Evolutionary conservation across 2,888 invertebrate genomes (phyloP).

Genomic region (Lithophane socia): DNA sequence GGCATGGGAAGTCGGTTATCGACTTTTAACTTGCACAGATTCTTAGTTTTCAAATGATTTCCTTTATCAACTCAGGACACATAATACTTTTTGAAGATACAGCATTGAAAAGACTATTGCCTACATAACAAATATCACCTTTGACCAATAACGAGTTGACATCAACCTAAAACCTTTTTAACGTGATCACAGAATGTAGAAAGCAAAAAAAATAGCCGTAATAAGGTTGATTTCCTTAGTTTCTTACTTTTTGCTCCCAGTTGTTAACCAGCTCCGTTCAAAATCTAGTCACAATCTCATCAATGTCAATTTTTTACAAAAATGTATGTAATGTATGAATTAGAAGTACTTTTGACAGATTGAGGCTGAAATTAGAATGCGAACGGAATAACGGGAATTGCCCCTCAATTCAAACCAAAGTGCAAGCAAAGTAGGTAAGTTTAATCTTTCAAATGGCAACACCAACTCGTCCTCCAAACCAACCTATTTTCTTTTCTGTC

Average conservation of each 20-base stretch:
- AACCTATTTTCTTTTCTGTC: slow-evolving; percentile 56
- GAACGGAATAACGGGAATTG: no score
- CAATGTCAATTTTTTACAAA: background rate
- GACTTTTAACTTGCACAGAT: no score
- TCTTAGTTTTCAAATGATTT: background rate
- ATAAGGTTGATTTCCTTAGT: background rate
- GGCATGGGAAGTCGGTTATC: no score
- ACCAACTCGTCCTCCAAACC: slow-evolving; percentile 57
- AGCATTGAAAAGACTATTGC: background rate
- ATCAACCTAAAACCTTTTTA: no score
- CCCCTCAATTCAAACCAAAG: background rate
- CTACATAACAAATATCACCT: no score
- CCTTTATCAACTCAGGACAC: no score
- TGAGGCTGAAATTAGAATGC: background rate
- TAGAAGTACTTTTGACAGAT: no score
- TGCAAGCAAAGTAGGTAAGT: slow-evolving; percentile 22
- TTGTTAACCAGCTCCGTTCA: background rate
- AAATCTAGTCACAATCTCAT: background rate
- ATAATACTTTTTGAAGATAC: background rate
- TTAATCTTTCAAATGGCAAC: slow-evolving; percentile 38
- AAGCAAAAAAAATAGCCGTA: background rate
- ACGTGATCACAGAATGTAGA: no score
- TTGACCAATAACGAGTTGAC: no score
- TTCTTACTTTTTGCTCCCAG: background rate
- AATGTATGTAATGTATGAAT: background rate